phyloP scores from a whole-genome alignment of 30 jellyfish, hydroid and myxozoan species.

The Nemopilema nomurai region DNA sequence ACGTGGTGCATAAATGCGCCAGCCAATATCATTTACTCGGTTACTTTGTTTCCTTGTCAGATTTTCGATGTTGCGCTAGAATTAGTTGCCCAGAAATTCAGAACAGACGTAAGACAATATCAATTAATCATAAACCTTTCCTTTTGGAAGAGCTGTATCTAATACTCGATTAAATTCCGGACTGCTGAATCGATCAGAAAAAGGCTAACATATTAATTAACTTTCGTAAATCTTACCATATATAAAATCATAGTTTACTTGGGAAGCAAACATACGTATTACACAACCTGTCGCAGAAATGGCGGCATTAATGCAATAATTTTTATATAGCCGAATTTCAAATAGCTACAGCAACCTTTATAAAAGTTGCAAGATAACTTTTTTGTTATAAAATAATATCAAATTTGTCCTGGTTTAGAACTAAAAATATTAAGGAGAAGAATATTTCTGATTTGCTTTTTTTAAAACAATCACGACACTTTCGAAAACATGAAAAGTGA shows the following conservation, averaged over 20 bases:
- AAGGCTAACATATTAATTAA: background rate
- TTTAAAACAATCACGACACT: background rate
- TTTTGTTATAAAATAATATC: background rate
- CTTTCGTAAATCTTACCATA: too few species aligned
- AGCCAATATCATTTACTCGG: background rate
- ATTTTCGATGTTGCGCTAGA: background rate
- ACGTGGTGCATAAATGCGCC: background rate
- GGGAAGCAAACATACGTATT: background rate
- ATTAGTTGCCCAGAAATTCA: conserved; percentile 4
- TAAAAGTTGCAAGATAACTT: background rate
- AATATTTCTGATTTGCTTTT: background rate
- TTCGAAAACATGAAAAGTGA: background rate
- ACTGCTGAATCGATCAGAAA: background rate
- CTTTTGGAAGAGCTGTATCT: background rate
- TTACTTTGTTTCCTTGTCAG: background rate
- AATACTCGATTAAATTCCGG: background rate
- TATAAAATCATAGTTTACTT: too few species aligned
- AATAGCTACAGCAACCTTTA: background rate
- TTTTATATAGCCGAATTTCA: background rate
- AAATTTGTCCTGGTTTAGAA: background rate
- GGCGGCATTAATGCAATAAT: background rate
- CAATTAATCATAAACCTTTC: background rate
- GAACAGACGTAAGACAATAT: background rate
- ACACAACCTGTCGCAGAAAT: background rate
- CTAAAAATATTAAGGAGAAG: background rate